phyloP scores from a whole-genome alignment of 2,888 invertebrate species.

The Automeris io region DNA sequence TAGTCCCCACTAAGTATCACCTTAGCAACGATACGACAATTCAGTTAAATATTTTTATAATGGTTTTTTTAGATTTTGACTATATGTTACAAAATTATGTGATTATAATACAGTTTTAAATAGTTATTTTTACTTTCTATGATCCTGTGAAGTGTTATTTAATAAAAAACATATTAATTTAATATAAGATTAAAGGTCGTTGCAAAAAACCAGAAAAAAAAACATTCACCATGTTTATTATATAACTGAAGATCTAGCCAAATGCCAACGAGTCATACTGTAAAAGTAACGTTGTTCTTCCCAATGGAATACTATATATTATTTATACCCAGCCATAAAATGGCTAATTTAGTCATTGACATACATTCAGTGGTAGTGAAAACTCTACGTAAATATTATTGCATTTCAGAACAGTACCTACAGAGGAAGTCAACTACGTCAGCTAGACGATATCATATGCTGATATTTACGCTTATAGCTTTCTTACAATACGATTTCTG shows the following conservation, averaged over 20 bases:
- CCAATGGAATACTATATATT: conserved; percentile 22
- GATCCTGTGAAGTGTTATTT: too few species aligned
- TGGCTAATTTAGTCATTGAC: conserved; percentile 51
- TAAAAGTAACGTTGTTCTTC: conserved; percentile 5
- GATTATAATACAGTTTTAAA: too few species aligned
- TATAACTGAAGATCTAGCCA: conserved; percentile 7
- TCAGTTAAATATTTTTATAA: too few species aligned
- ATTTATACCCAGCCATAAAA: conserved; percentile 53
- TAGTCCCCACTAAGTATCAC: too few species aligned
- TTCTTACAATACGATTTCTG: too few species aligned
- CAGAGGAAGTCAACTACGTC: not conserved
- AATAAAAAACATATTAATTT: not conserved
- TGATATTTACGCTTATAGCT: too few species aligned
- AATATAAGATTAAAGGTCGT: not conserved
- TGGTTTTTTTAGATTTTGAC: too few species aligned
- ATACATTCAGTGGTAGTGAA: conserved; percentile 35
- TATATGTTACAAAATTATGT: too few species aligned
- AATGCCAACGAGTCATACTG: conserved; percentile 1
- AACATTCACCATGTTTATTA: not conserved
- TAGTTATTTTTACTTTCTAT: too few species aligned
- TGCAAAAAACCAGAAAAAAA: not conserved
- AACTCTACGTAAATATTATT: conserved; percentile 18
- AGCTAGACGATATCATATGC: too few species aligned
- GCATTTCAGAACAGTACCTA: not conserved
- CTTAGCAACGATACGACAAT: too few species aligned